Evolutionary conservation across 2,888 invertebrate genomes (phyloP).

Genomic region (Polymixis lichenea): DNA sequence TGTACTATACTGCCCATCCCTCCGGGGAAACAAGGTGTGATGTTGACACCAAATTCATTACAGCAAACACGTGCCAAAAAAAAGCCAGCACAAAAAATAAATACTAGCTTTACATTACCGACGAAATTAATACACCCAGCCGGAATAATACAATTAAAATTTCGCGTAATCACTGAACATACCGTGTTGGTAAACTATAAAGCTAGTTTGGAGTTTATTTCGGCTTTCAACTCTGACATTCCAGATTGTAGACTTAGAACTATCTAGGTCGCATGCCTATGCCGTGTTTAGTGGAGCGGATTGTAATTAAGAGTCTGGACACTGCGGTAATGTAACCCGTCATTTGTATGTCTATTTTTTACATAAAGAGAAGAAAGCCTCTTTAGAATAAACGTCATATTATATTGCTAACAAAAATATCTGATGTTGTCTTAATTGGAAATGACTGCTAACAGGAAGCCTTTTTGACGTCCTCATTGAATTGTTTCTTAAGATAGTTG

Average conservation of each 20-base stretch:
- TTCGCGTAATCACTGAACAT: slow-evolving; percentile 31
- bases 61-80: neutral
- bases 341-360: slow-evolving; percentile 7
- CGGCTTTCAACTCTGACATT: slow-evolving; percentile 71
- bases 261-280: slow-evolving; percentile 67
- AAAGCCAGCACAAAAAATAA: neutral
- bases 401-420: neutral
- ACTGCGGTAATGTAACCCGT: neutral
- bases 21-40: no score
- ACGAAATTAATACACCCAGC: slow-evolving; percentile 26
- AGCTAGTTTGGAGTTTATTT: slow-evolving; percentile 56
- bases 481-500: neutral
- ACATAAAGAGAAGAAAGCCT: neutral
- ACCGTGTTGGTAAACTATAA: slow-evolving; percentile 56
- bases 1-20: no score
- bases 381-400: no score
- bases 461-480: neutral
- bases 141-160: slow-evolving; percentile 16
- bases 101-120: slow-evolving; percentile 23
- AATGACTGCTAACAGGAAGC: neutral
- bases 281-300: slow-evolving; percentile 36
- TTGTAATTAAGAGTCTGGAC: slow-evolving; percentile 29
- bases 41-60: neutral
- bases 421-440: neutral
- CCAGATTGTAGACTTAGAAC: slow-evolving; percentile 52